Base-by-base conservation (phyloP, 1,140 invertebrate genomes). In the Lucilia cuprina region DNA sequence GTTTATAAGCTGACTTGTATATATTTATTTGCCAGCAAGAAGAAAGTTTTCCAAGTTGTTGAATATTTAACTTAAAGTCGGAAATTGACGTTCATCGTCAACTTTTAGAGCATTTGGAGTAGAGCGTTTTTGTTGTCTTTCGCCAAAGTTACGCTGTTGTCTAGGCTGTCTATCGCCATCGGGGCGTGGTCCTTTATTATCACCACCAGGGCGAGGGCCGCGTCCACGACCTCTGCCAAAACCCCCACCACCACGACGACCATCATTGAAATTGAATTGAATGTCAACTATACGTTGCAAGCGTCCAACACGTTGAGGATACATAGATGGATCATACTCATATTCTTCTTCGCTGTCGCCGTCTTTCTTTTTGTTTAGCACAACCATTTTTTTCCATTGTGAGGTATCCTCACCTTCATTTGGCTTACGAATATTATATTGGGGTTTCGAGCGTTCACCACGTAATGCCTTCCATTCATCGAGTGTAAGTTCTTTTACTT, bases 61-160 rank as follows among this genome's bases (percentile, higher is more conserved):
- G 21, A 70, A 70, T 21, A 9, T 91, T 93, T 95, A 96, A 91
- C 96, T 95, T 89, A 98, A 93, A 87, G 96, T 97, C 85, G 98
- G 98, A 92, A 99, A 98, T 92, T 98, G 97, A 89, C 96, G 95
- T 93, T 97, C 97, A 92, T 99, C 97, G 91, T 98, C 97, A 82
- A 99, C 96, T 91, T 97, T 98, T 21, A 97, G 98, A 94, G 87
- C 85, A 85, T 89, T 88, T 84, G 89, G 88, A 21, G 83, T 84
- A 49, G 83, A 82, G 84, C 85, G 82, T 21, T 85, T 86, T 75
- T 78, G 74, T 82, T 83, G 74, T 60, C 55, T 41, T 60, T 49
- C 49, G 78, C 85, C 91, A 85, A 70, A 70, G n/a, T 9, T 70
- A 70, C 65, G 65, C 65, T 70, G n/a, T 12, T 70, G 65, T 70